phyloP scores from a whole-genome alignment of 2,888 invertebrate species.

The Synergus itoensis region DNA sequence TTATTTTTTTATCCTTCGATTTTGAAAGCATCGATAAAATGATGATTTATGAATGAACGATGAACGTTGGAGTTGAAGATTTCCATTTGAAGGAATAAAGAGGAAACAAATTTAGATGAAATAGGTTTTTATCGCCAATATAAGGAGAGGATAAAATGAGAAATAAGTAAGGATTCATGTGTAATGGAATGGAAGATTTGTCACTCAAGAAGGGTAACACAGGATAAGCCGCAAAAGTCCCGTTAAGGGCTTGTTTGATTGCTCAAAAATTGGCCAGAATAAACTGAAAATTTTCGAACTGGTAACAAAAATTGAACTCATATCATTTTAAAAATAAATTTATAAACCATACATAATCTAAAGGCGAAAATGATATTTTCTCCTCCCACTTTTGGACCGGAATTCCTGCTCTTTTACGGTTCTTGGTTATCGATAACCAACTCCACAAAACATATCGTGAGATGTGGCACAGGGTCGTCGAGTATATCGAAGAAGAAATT shows the following conservation, averaged over 20 bases:
- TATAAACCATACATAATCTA: not conserved
- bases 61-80: not conserved
- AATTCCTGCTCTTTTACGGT: conserved; percentile 1
- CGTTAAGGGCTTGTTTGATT: not conserved
- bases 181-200: not conserved
- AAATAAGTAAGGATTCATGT: not conserved
- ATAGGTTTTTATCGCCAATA: not conserved
- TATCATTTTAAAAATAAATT: not conserved
- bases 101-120: not conserved
- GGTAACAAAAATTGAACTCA: not conserved
- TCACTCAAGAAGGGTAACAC: not conserved
- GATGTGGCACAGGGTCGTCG: not conserved
- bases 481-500: conserved; percentile 9
- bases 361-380: not conserved
- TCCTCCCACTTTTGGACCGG: not conserved
- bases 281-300: not conserved
- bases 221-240: not conserved
- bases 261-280: too few relatives aligned
- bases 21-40: not conserved
- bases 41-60: not conserved
- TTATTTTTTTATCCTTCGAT: not conserved
- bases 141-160: not conserved
- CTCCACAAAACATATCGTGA: conserved; percentile 4
- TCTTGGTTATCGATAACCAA: conserved; percentile 19
- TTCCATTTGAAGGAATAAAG: not conserved